Conservation (phyloP, 2,888 invertebrate species). For the Neuroscelio doddi region DNA sequence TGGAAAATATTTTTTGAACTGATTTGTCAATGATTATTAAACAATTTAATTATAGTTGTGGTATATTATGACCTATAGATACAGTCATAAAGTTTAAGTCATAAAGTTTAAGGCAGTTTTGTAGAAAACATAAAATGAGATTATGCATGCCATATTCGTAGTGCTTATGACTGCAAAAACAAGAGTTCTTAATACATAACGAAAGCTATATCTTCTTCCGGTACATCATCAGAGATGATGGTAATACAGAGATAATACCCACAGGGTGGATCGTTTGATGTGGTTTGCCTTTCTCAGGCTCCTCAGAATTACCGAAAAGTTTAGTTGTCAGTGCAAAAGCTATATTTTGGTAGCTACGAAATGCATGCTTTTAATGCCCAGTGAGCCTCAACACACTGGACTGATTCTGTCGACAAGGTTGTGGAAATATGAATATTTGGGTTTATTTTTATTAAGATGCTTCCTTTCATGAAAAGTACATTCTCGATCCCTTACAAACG, state of each 20-base stretch:
- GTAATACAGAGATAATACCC: slow-evolving; percentile 11
- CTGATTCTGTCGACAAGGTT: slow-evolving; percentile 18
- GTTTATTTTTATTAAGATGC: slow-evolving; percentile 28
- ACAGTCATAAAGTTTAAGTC: too few relatives aligned
- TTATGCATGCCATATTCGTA: background rate
- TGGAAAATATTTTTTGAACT: too few relatives aligned
- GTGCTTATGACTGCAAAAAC: background rate
- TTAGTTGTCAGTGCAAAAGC: slow-evolving; percentile 16
- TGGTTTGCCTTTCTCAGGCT: slow-evolving; percentile 6
- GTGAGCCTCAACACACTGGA: slow-evolving; percentile 11
- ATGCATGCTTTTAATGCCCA: slow-evolving; percentile 26
- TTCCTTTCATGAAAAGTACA: slow-evolving; percentile 23
- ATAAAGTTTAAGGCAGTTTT: too few relatives aligned
- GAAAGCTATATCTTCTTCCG: slow-evolving; percentile 7
- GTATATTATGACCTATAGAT: too few relatives aligned
- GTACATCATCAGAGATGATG: slow-evolving; percentile 10
- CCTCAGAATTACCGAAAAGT: slow-evolving; percentile 19
- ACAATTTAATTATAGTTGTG: too few relatives aligned
- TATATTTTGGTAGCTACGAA: slow-evolving; percentile 14
- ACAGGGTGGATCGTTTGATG: slow-evolving; percentile 16
- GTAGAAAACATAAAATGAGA: background rate
- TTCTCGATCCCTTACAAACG: slow-evolving; percentile 17
- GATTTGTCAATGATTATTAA: too few relatives aligned
- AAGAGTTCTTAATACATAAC: slow-evolving; percentile 4
- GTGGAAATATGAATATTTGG: slow-evolving; percentile 30